phyloP scores from a whole-genome alignment of 2,888 invertebrate genomes.

The Hirtodrosophila histrioides region DNA sequence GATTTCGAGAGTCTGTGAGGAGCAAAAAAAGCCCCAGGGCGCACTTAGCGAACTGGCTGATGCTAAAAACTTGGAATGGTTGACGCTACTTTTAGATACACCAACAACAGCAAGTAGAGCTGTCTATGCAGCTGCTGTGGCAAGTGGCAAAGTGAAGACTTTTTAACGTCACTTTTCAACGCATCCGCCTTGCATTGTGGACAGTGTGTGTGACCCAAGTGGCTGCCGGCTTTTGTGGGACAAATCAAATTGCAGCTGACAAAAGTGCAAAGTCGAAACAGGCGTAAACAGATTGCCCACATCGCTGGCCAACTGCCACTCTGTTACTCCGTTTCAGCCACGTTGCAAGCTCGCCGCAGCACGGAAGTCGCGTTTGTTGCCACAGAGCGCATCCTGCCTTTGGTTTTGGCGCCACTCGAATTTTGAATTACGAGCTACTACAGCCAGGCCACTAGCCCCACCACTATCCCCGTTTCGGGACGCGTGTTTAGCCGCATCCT shows the following conservation, averaged over 20 bases:
- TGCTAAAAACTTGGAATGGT: slow-evolving; percentile 35
- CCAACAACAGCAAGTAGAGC: slow-evolving; percentile 4
- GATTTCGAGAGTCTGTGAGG: slow-evolving; percentile 22
- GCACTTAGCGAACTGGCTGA: slow-evolving; percentile 33
- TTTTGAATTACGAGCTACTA: slow-evolving; percentile 70
- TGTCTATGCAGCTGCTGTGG: slow-evolving; percentile 33
- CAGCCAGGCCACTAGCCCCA: slow-evolving; percentile 23
- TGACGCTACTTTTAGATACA: slow-evolving; percentile 22
- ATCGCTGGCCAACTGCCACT: slow-evolving; percentile 30
- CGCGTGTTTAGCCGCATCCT: slow-evolving; percentile 72
- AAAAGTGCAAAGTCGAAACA: slow-evolving; percentile 55
- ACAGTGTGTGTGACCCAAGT: slow-evolving; percentile 9
- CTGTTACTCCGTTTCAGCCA: slow-evolving; percentile 8
- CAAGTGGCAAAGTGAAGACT: slow-evolving; percentile 53
- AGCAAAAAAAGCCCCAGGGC: slow-evolving; percentile 26
- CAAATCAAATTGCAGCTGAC: slow-evolving; percentile 52
- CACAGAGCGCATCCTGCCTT: slow-evolving; percentile 61
- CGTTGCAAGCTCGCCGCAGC: slow-evolving; percentile 39
- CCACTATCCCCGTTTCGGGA: neutral
- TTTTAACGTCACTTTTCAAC: slow-evolving; percentile 42
- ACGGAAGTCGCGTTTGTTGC: slow-evolving; percentile 70
- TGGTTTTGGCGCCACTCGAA: slow-evolving; percentile 65
- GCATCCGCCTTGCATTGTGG: slow-evolving; percentile 16
- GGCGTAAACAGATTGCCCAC: slow-evolving; percentile 62
- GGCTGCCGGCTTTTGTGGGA: slow-evolving; percentile 13